Conservation (phyloP, 2,888 invertebrate genomes). For the Cosmorhoe ocellata region DNA sequence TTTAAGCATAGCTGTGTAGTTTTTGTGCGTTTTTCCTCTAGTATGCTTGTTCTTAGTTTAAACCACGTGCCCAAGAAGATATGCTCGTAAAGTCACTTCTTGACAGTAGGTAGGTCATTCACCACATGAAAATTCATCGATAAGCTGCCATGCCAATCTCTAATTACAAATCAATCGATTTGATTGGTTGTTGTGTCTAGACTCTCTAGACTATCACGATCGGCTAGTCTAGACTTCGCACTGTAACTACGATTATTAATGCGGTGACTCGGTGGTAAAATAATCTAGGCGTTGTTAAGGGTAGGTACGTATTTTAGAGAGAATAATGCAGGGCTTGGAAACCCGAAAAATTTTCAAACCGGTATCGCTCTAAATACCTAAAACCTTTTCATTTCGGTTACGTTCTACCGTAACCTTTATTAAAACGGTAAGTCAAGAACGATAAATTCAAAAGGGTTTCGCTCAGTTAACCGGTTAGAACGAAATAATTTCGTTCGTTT, state of each 20-base stretch:
- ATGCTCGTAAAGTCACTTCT: neutral
- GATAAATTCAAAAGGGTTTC: no score
- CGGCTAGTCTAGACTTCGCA: slow-evolving; percentile 31
- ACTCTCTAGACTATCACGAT: slow-evolving; percentile 41
- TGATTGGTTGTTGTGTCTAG: slow-evolving; percentile 40
- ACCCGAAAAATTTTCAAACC: no score
- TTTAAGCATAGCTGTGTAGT: neutral
- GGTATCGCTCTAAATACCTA: no score
- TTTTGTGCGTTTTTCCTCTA: slow-evolving; percentile 7
- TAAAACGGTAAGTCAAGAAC: no score
- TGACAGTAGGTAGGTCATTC: neutral
- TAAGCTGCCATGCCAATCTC: slow-evolving; percentile 11
- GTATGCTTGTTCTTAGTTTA: neutral
- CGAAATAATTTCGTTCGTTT: no score
- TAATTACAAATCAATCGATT: slow-evolving; percentile 32
- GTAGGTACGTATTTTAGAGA: no score
- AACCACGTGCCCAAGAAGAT: neutral
- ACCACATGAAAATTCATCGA: neutral
- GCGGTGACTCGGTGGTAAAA: no score
- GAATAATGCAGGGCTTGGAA: no score
- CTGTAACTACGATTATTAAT: neutral
- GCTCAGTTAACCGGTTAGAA: no score
- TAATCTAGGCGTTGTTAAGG: no score
- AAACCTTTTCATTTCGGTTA: no score
- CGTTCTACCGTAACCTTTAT: no score